These are phyloP conservation scores for Xestia ashworthii DNA, from an alignment of 2,888 invertebrate species.

Conservation along the genomic window DNA sequence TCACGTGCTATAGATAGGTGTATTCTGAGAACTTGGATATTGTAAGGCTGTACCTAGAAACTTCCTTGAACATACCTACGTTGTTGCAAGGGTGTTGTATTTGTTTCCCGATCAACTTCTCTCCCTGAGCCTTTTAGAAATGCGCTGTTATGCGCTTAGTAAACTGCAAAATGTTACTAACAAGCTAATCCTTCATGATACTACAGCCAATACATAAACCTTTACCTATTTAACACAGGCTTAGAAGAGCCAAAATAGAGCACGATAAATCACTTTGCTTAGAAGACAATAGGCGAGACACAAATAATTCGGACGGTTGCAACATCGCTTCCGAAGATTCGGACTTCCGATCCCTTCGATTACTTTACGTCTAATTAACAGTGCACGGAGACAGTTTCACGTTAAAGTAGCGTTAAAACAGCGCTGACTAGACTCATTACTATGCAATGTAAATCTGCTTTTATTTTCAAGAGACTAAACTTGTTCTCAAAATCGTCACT, in stretches of 20 bases:
- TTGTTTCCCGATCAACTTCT: background rate
- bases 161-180: background rate
- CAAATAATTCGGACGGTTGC: conserved; percentile 37
- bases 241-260: conserved; percentile 1
- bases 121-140: background rate
- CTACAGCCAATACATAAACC: background rate
- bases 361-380: background rate
- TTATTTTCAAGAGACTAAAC: conserved; percentile 8
- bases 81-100: conserved; percentile 9
- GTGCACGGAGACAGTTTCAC: background rate
- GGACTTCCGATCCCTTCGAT: conserved; percentile 17
- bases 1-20: background rate
- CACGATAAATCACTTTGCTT: conserved; percentile 14
- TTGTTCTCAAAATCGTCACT: conserved; percentile 30
- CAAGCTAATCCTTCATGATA: background rate
- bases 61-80: background rate
- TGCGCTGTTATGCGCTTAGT: background rate
- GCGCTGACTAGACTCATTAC: background rate
- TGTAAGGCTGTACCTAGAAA: background rate
- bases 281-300: conserved; percentile 32
- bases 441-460: conserved; percentile 12
- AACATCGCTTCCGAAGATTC: conserved; percentile 38
- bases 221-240: background rate
- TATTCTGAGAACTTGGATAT: conserved; percentile 8
- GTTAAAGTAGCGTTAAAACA: background rate